These are phyloP conservation scores for Drosophila cognata DNA, from an alignment of 2,888 invertebrate species.

Conservation along the genomic window DNA sequence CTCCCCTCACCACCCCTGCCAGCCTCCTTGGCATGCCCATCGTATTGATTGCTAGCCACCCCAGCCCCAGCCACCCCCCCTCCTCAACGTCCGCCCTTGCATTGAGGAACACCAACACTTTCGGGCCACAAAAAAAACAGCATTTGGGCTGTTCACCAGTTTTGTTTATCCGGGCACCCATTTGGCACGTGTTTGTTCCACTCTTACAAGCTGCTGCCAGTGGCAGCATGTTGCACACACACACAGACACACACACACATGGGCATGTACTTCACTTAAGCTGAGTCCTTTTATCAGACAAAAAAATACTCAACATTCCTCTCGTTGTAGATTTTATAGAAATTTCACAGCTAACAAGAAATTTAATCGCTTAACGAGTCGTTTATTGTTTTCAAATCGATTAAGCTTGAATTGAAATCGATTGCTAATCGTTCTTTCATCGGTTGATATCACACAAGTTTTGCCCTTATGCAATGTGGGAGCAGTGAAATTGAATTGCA, in stretches of 20 bases:
- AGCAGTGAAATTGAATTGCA: not conserved
- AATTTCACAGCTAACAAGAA: not conserved
- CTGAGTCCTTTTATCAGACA: constrained; percentile 3
- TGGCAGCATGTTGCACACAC: constrained; percentile 13
- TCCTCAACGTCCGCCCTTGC: not conserved
- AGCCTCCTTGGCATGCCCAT: not conserved
- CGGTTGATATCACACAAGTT: too few species aligned
- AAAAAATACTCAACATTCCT: constrained; percentile 16
- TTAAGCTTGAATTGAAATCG: not conserved
- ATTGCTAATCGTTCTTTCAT: not conserved
- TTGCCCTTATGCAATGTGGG: not conserved
- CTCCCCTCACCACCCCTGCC: not conserved
- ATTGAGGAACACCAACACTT: not conserved
- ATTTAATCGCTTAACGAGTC: not conserved
- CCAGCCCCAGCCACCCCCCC: not conserved
- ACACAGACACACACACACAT: not conserved
- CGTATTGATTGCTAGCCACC: not conserved
- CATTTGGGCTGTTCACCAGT: constrained; percentile 63
- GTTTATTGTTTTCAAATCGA: not conserved
- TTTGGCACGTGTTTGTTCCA: constrained; percentile 16
- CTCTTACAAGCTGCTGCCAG: constrained; percentile 13
- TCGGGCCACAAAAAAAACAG: constrained; percentile 48
- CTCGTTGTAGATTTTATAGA: constrained; percentile 2
- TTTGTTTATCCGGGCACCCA: constrained; percentile 35
- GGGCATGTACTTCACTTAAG: constrained; percentile 14